These are phyloP conservation scores for Toxotes chatareus DNA, from an alignment of 2,113 vertebrate species.

Conservation along the genomic window DNA sequence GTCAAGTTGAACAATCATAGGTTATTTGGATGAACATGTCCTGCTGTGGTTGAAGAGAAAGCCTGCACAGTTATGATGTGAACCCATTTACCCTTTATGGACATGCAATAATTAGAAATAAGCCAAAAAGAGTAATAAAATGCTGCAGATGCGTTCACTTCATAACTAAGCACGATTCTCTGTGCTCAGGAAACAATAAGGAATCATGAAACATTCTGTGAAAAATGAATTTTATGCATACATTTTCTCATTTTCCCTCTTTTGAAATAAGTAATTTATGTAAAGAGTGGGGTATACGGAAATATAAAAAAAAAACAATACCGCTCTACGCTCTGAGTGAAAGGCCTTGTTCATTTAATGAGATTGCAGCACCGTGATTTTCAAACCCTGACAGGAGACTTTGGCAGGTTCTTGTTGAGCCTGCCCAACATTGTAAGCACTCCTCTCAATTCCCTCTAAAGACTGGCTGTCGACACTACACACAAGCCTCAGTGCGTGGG, in stretches of 20 bases:
- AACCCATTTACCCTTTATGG: background rate
- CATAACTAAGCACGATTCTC: slow-evolving; percentile 3
- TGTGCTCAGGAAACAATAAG: background rate
- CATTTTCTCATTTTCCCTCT: slow-evolving; percentile 2
- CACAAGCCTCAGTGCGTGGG: slow-evolving; percentile 30
- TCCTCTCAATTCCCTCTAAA: slow-evolving; percentile 64
- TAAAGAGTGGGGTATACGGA: background rate
- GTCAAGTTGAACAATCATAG: background rate
- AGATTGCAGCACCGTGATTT: slow-evolving; percentile 69
- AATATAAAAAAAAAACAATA: slow-evolving; percentile 55
- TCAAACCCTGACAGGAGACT: slow-evolving; percentile 67
- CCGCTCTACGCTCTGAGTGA: slow-evolving; percentile 38
- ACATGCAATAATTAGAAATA: background rate
- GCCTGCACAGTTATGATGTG: background rate
- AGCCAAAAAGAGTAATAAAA: background rate
- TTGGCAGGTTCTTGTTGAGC: slow-evolving; percentile 59
- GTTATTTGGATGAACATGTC: background rate
- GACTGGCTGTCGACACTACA: slow-evolving; percentile 39
- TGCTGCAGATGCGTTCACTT: background rate
- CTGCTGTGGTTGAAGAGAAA: background rate
- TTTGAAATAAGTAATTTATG: slow-evolving; percentile 22
- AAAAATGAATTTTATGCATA: background rate
- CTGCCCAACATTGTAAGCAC: slow-evolving; percentile 65
- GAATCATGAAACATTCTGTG: background rate
- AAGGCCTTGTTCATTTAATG: slow-evolving; percentile 69